Evolutionary conservation across 2,888 invertebrate species (phyloP), one percentile per base, ranked within the genome.

Genomic region (Dysmachus trigonus): DNA sequence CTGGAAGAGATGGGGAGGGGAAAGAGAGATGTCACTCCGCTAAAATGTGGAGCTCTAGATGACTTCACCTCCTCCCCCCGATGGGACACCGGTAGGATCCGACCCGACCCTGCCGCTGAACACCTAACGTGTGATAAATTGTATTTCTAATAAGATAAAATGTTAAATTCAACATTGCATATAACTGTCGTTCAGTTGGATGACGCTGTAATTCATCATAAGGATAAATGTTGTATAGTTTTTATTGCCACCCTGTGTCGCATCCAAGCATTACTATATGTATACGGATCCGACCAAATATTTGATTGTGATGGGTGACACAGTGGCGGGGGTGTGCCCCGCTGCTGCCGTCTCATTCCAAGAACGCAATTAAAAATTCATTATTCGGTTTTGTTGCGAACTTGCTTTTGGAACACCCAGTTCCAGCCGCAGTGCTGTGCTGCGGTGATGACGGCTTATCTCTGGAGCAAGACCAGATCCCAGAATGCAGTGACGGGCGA

Each of bases 71-170:
- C 38, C 15, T 31, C 22, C 27, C 22, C 22, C 22, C 41, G 41
- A 18, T 71, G 74, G 33, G 15, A 41, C 15, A 13, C 38, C 10
- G 2, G 13, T n/a, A n/a, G 38, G 2, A 1, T 41, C 38, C 31
- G 2, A 31, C 18, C 15, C 30, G 22, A 22, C 71, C 71, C 72
- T 35, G n/a, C 30, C 33, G 62, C 27, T 10, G 62, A 18, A 62
- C 62, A 27, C 79, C 47, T 79, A 41, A 35, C 35, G 30, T 30
- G 27, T 79, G 79, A 79, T 79, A 79, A 79, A 79, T 79, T 79
- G 79, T 79, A 51, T 51, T 79, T 79, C 79, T 79, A 79, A 79
- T 79, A 79, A 51, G 79, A 79, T 79, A 79, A 79, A 79, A 79
- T 79, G 47, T 79, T 79, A 51, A 79, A 31, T 79, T 51, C 51